phyloP scores from a whole-genome alignment of 2,888 invertebrate genomes.

The Blera fallax region DNA sequence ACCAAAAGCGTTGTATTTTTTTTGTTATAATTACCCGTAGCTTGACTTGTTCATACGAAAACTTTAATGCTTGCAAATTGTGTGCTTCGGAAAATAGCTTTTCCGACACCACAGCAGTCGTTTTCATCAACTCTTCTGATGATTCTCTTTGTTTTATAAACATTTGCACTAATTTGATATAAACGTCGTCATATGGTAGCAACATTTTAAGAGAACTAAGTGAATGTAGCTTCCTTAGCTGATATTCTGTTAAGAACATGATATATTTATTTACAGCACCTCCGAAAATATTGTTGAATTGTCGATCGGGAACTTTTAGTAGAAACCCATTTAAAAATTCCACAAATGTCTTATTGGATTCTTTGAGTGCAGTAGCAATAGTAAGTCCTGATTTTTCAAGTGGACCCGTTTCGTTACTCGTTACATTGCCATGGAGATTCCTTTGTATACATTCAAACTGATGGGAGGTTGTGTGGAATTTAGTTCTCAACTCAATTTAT shows the following conservation, averaged over 20 bases:
- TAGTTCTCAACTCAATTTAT: neutral
- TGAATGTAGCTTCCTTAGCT: constrained; percentile 31
- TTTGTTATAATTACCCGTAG: constrained; percentile 23
- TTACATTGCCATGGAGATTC: neutral
- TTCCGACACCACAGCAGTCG: constrained; percentile 32
- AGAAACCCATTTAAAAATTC: constrained; percentile 49
- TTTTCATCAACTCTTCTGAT: constrained; percentile 37
- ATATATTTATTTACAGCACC: constrained; percentile 25
- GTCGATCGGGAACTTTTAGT: constrained; percentile 7
- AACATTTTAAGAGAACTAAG: neutral
- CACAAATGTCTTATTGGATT: constrained; percentile 9
- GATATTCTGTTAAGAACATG: constrained; percentile 39
- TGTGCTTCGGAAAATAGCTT: constrained; percentile 29
- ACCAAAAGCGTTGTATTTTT: too few relatives aligned
- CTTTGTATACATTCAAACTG: constrained; percentile 57
- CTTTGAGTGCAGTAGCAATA: constrained; percentile 36
- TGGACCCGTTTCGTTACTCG: neutral
- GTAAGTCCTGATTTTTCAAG: constrained; percentile 13
- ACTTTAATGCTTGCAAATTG: constrained; percentile 17
- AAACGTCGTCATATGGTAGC: neutral
- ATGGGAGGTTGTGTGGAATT: neutral
- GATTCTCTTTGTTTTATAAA: constrained; percentile 52
- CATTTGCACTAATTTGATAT: constrained; percentile 31
- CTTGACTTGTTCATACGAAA: constrained; percentile 35
- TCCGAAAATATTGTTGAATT: constrained; percentile 28